A percentile compares a stretch with the other conserved stretches of the same genome.
phyloP scores from a whole-genome alignment of 2,888 invertebrate species.

The Deilephila porcellus region DNA sequence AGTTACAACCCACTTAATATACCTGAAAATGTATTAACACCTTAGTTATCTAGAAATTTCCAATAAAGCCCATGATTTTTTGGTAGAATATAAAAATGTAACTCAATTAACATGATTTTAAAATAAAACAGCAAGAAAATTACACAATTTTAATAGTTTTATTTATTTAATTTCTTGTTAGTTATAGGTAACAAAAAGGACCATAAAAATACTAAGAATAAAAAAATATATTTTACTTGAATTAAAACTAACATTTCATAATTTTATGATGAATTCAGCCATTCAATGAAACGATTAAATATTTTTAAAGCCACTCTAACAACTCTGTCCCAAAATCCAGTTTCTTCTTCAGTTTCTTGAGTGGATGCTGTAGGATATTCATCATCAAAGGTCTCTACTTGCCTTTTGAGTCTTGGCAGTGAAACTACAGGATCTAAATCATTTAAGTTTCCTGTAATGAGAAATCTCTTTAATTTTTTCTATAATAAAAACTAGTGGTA shows the following conservation, averaged over 20 bases:
- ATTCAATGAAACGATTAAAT: constrained; percentile 75
- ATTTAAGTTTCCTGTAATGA: constrained; percentile 42
- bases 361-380: constrained; percentile 58
- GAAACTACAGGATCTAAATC: constrained; percentile 42
- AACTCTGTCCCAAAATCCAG: constrained; percentile 77
- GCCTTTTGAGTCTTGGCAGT: constrained; percentile 57
- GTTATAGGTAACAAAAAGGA: neutral
- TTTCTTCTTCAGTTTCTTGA: constrained; percentile 67
- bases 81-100: neutral
- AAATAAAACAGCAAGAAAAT: neutral
- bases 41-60: constrained; percentile 30
- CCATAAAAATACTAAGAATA: neutral
- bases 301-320: constrained; percentile 75
- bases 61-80: neutral
- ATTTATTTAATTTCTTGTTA: neutral
- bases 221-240: neutral
- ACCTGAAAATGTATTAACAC: constrained; percentile 56
- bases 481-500: too few relatives aligned
- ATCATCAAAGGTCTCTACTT: constrained; percentile 72
- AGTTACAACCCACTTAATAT: constrained; percentile 70
- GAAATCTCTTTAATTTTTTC: neutral
- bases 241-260: neutral
- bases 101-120: neutral
- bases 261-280: constrained; percentile 68
- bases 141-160: neutral